Evolutionary conservation across 2,797 vertebrate species (phyloP), one percentile per base, ranked within the genome.

Genomic region (Cephalopachus bancanus): DNA sequence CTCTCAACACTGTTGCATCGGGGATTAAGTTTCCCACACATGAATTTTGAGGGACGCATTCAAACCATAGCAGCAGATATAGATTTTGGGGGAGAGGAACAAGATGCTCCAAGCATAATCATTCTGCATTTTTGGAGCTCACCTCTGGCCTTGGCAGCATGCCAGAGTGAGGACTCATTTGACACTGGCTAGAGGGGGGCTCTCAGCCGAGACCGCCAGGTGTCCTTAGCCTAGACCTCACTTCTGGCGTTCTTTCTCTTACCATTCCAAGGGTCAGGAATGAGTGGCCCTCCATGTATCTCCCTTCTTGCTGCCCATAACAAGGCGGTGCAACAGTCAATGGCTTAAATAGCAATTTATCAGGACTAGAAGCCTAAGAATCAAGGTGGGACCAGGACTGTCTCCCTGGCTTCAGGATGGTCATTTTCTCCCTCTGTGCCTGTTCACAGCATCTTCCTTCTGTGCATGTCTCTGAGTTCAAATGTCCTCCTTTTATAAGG

Each of bases 311-410:
- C 71, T 57, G 26, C 19, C 3, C 37, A 1, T 57, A n/a, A 28
- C 10, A 20, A 83, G 20, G 17, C 0, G 65, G 49, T 14, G 20
- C 14, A 2, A 7, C 0, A 5, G 26, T 5, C 55, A 15, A 2
- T 57, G n/a, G 67, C 83, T n/a, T 49, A 4, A 62, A 74, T 64
- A 55, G 55, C 64, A 2, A 26, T 24, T n/a, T 12, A 17, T 14
- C 9, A 7, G 37, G 15, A 10, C 53, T 37, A n/a, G 20, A 62
- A 62, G 69, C 65, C 55, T 3, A 57, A 79, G 37, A 17, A 7
- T 33, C 59, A 57, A 87, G 92, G 4, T 60, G 57, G 30, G 4
- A 30, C 64, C 49, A 5, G 65, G 60, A 37, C 10, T 33, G 37
- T 80, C 57, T 72, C 37, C 11, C 65, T 11, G 57, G 55, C 37